Evolutionary conservation across 1,140 invertebrate genomes (phyloP).

Genomic region (Drosophila oshimai): DNA sequence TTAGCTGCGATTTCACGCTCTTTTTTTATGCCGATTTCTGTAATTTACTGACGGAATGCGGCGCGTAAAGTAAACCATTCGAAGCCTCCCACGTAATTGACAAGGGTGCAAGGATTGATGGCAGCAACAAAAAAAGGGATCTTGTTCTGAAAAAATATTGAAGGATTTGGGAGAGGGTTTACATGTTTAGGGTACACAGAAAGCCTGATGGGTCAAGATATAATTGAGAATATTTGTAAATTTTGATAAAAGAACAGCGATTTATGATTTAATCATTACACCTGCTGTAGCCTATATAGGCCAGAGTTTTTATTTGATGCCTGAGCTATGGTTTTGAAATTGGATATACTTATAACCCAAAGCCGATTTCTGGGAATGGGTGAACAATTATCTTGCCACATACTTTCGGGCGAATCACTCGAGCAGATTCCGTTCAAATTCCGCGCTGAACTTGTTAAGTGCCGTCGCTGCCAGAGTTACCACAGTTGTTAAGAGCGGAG

Average conservation of each 20-base stretch:
- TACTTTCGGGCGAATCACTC: conserved; percentile 14
- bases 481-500: conserved; percentile 12
- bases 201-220: too few relatives aligned
- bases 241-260: too few relatives aligned
- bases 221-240: too few relatives aligned
- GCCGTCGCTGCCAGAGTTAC: not conserved
- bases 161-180: too few relatives aligned
- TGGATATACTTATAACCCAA: not conserved
- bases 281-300: too few relatives aligned
- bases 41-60: conserved; percentile 17
- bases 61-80: not conserved
- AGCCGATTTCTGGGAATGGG: not conserved
- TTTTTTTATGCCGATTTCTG: conserved; percentile 18
- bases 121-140: too few relatives aligned
- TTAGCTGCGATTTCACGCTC: conserved; percentile 22
- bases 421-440: not conserved
- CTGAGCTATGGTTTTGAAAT: not conserved
- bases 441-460: not conserved
- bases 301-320: not conserved
- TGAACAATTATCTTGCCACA: conserved; percentile 2
- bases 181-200: too few relatives aligned
- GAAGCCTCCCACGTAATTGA: conserved; percentile 22
- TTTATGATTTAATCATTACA: too few relatives aligned
- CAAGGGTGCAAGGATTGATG: conserved; percentile 29
- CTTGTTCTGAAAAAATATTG: too few relatives aligned